Conservation (phyloP, 2,113 vertebrate genomes). For the Ptilorrhoa leucosticta region DNA sequence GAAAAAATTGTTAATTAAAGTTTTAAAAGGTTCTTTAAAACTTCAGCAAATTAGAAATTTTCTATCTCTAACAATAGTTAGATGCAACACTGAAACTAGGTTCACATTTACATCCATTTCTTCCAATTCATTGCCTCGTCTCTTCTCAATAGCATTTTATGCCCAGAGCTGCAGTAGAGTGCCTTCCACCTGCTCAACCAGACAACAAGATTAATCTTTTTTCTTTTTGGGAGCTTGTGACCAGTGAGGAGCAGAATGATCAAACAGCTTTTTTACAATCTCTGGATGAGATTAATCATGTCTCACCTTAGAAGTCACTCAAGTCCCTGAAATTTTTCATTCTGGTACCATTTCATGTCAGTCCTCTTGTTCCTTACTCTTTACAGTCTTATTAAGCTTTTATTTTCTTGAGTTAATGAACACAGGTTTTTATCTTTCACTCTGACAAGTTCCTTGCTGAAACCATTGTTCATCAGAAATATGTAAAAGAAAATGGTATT, state of each 20-base stretch:
- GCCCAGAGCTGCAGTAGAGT: not conserved
- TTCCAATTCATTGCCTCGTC: not conserved
- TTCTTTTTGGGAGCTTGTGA: not conserved
- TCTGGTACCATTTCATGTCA: not conserved
- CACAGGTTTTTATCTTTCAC: not conserved
- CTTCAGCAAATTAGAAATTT: not conserved
- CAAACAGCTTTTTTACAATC: not conserved
- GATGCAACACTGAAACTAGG: not conserved
- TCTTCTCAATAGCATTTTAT: not conserved
- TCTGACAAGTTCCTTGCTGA: not conserved
- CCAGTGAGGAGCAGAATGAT: not conserved
- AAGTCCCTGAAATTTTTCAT: not conserved
- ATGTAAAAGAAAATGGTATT: not conserved
- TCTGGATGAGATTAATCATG: not conserved
- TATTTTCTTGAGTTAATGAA: not conserved
- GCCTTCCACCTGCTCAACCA: not conserved
- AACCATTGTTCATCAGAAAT: not conserved
- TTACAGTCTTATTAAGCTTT: not conserved
- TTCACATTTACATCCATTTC: not conserved
- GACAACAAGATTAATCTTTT: not conserved
- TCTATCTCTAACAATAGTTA: not conserved
- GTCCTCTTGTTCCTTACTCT: not conserved
- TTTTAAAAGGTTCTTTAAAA: not conserved
- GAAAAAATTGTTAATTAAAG: not conserved
- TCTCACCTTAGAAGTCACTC: not conserved